Evolutionary conservation across 1,140 invertebrate genomes (phyloP), one percentile per base, ranked within the genome.

Genomic region (Microvelia longipes): DNA sequence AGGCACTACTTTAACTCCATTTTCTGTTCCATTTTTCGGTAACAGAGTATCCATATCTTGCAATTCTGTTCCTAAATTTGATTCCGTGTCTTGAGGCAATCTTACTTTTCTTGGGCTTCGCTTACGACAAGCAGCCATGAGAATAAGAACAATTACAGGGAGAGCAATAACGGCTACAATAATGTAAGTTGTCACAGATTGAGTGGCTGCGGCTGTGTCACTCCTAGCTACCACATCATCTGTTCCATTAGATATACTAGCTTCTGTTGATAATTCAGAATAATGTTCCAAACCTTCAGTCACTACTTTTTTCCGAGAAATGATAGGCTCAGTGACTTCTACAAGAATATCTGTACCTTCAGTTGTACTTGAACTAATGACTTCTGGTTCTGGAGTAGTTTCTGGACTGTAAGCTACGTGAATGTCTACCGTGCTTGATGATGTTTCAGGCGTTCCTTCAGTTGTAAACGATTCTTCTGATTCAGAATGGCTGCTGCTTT

Each of bases 31-130:
- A 25, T 64, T 64, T 66, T 73, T 73, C 15, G 74, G 74, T 27
- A 75, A 66, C 15, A 75, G 72, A 28, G 70, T 69, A 2, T 71
- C 68, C 67, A 75, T 73, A 25, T 75, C 75, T 69, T 74, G 75
- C 64, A 75, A 25, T 69, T 75, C 75, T 24, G 75, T 74, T 15
- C 71, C 72, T 0, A 66, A 35, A 63, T 71, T 69, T 2, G 71
- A 63, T 30, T 73, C 72, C n/a, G 70, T 27, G 26, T 73, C 74
- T n/a, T 68, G 67, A 0, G 71, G 71, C 26, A 72, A 28, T 14
- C 71, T 25, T 13, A 71, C 25, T 73, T 73, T 69, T 2, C 13
- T 28, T 2, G 66, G 66, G 2, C 11, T 28, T 24, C 24, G 2
- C 65, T 60, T 70, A 29, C 64, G 67, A 63, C 66, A 67, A 15